These are phyloP conservation scores for Oceanites oceanicus DNA, from an alignment of 2,113 vertebrate species.

Conservation along the genomic window DNA sequence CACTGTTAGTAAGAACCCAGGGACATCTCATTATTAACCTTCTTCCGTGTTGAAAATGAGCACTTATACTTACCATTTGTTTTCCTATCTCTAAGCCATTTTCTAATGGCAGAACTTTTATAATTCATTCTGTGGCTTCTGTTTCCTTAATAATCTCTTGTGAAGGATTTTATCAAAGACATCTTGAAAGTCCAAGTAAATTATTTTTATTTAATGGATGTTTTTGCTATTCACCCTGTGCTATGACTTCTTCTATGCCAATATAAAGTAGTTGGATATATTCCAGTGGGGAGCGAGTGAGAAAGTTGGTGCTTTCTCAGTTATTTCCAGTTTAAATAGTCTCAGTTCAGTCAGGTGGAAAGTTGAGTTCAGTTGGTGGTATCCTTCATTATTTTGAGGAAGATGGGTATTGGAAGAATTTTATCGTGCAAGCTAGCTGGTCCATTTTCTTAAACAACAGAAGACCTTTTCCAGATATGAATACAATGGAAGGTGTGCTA, in stretches of 20 bases:
- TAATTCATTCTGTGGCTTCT: neutral
- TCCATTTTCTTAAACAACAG: neutral
- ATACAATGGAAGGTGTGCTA: neutral
- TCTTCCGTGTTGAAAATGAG: constrained; percentile 16
- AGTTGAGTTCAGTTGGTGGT: neutral
- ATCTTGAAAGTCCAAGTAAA: neutral
- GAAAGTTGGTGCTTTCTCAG: neutral
- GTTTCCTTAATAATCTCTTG: constrained; percentile 3
- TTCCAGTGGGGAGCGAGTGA: neutral
- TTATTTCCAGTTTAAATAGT: neutral
- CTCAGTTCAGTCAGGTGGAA: neutral
- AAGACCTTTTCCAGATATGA: neutral
- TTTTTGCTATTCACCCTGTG: neutral
- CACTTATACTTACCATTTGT: neutral
- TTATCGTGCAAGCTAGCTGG: neutral
- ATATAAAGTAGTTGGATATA: neutral
- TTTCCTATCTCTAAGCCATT: neutral
- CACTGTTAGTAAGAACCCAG: neutral
- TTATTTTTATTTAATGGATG: neutral
- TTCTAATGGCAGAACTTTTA: constrained; percentile 5
- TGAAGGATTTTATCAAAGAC: constrained; percentile 29
- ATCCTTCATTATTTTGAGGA: neutral
- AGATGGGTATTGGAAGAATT: neutral
- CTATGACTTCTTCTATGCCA: neutral
- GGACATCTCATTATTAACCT: constrained; percentile 45